Percentiles rank a stretch among this genome's conserved stretches.
Evolutionary conservation across 2,113 vertebrate species (phyloP).

Genomic region (Aspiorhynchus laticeps): DNA sequence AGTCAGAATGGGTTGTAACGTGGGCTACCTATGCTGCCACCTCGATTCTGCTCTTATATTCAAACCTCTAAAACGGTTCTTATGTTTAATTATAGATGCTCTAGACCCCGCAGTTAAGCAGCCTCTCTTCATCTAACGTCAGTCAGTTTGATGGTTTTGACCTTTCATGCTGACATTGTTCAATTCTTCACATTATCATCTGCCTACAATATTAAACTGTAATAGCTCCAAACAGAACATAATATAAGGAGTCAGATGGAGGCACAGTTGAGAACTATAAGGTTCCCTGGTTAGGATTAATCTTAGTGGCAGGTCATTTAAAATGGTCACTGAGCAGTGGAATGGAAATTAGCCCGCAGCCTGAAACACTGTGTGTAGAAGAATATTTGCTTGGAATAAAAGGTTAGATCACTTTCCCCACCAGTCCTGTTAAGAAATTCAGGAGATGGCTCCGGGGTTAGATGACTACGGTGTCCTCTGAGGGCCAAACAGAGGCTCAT

Average conservation of each 20-base stretch:
- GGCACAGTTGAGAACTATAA: constrained; percentile 53
- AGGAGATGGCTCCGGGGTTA: constrained; percentile 60
- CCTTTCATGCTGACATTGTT: constrained; percentile 71
- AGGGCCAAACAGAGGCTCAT: constrained; percentile 67
- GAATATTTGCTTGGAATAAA: constrained; percentile 59
- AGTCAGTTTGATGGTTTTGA: constrained; percentile 65
- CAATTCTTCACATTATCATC: constrained; percentile 61
- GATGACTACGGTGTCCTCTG: constrained; percentile 59
- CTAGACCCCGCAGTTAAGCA: constrained; percentile 62
- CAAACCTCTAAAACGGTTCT: constrained; percentile 58
- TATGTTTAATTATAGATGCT: constrained; percentile 69
- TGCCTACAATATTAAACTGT: constrained; percentile 63
- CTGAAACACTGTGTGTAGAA: constrained; percentile 52
- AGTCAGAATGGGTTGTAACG: constrained; percentile 60
- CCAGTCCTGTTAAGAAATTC: constrained; percentile 58
- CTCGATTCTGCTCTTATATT: constrained; percentile 56
- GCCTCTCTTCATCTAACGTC: constrained; percentile 62
- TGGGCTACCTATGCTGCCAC: constrained; percentile 47
- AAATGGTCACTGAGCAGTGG: constrained; percentile 56
- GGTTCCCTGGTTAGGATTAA: constrained; percentile 55
- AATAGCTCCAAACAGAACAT: constrained; percentile 67
- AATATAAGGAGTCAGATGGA: constrained; percentile 60
- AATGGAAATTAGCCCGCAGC: constrained; percentile 59
- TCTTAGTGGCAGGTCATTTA: constrained; percentile 59
- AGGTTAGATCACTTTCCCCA: constrained; percentile 50